These are phyloP conservation scores for Muscicapa striata DNA, from an alignment of 2,797 vertebrate species.

Conservation along the genomic window DNA sequence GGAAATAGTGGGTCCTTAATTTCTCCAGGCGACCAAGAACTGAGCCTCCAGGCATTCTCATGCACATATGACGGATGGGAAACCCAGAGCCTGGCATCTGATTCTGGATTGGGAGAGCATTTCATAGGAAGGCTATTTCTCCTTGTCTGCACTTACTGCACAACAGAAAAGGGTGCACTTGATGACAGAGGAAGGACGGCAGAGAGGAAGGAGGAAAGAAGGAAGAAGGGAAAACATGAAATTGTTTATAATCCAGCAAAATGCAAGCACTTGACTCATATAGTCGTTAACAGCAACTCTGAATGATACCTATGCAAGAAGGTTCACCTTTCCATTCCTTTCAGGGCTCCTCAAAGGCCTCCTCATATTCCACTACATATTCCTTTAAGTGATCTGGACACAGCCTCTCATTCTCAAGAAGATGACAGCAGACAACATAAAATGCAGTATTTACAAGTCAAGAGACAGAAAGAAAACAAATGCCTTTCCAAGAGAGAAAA, in stretches of 20 bases:
- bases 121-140: neutral
- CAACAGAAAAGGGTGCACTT: neutral
- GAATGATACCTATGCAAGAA: neutral
- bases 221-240: neutral
- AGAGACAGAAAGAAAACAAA: neutral
- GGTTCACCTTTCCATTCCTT: neutral
- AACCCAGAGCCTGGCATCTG: neutral
- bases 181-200: neutral
- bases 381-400: neutral
- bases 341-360: neutral
- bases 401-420: neutral
- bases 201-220: neutral
- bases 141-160: neutral
- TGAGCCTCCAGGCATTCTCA: neutral
- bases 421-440: neutral
- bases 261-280: neutral
- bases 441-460: neutral
- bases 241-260: neutral
- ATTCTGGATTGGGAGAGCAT: neutral
- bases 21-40: neutral
- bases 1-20: neutral
- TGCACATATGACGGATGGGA: neutral
- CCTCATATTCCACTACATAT: neutral
- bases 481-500: neutral
- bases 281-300: neutral